phyloP scores from a whole-genome alignment of 2,113 vertebrate species.

The Tragelaphus imberbis region DNA sequence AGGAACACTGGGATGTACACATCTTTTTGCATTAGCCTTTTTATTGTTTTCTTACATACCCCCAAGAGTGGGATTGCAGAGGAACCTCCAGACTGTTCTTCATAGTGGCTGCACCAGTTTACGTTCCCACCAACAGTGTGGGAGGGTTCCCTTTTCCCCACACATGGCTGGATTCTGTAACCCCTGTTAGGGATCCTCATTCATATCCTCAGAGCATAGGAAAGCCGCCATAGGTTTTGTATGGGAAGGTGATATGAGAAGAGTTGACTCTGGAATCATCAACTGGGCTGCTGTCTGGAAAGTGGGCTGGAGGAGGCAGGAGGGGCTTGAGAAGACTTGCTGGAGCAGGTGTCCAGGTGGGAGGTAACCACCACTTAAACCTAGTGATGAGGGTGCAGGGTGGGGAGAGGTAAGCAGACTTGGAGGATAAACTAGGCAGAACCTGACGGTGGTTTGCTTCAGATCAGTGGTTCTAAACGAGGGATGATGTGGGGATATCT shows the following conservation, averaged over 20 bases:
- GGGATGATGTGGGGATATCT: not conserved
- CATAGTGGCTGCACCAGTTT: not conserved
- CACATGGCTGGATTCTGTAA: not conserved
- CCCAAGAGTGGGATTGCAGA: not conserved
- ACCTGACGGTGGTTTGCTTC: too few species aligned
- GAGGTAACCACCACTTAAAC: not conserved
- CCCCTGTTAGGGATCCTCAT: not conserved
- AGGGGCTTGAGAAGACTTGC: not conserved
- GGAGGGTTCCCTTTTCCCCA: not conserved
- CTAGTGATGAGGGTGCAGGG: fast-evolving
- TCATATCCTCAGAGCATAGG: not conserved
- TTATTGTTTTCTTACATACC: not conserved
- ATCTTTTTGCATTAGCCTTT: not conserved
- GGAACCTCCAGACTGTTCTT: not conserved
- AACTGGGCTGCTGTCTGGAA: not conserved
- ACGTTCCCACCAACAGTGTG: not conserved
- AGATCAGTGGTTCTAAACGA: not conserved
- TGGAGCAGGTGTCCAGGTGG: not conserved
- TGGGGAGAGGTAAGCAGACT: not conserved
- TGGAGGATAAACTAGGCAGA: not conserved
- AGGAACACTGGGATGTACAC: not conserved
- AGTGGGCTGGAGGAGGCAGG: not conserved
- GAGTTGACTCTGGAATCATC: not conserved
- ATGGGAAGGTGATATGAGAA: not conserved
- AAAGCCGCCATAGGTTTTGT: not conserved